Base-by-base conservation (phyloP, 1,140 invertebrate genomes). In the Drosophila willistoni region DNA sequence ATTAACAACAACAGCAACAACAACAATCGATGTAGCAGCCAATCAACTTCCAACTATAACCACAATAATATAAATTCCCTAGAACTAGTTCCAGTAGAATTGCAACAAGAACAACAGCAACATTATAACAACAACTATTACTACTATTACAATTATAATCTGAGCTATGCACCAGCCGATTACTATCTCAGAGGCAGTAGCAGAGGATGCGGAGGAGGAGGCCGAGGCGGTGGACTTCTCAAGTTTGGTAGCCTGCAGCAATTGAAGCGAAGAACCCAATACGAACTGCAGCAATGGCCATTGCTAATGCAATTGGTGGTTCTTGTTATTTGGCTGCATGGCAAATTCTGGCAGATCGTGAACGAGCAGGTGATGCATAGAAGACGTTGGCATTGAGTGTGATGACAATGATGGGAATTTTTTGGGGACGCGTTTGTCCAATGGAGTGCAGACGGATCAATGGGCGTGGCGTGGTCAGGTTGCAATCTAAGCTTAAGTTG, bases 101-200 rank as follows among this genome's bases (percentile, higher is more conserved):
- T 81, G 70, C 73, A 57, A 44, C 63, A 71, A 19, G 54, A 75
- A 59, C 55, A 73, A 51, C 63, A 67, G 59, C 67, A 77, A 68
- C 79, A 82, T 66, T 90, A 85, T 36, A 81, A 91, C 42, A 91
- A 90, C 77, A 91, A 91, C 59, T 86, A 91, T 34, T 89, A 91
- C 36, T 90, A 91, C 61, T 91, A 91, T 41, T 90, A 91, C 68
- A 90, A 91, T 71, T 91, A 90, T 73, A 91, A 91, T 64, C 62
- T 91, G 68, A 91, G 81, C 70, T 90, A 91, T 77, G 76, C 67
- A 14, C 83, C 82, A 42, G 77, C 83, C 36, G 68, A 62, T 54
- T 75, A 72, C n/a, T 64, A 74, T 68, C 60, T 61, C 65, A 47
- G 51, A 71, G 9, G 70, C 66, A 57, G 57, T 63, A 66, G 71